Conservation (phyloP, 2,888 invertebrate genomes). For the Cremastobaeus sp. region DNA sequence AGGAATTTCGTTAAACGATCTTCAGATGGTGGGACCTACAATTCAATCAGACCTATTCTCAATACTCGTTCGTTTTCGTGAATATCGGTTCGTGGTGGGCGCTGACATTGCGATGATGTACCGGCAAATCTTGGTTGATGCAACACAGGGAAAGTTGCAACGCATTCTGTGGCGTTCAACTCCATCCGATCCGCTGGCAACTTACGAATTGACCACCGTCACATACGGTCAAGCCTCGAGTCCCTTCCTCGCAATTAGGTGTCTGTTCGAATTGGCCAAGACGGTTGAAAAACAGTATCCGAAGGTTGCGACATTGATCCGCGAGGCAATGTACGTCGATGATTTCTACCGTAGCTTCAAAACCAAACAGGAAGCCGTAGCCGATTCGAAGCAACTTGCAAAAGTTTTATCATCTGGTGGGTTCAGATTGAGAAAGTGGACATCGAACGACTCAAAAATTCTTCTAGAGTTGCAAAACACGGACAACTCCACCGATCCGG, state of each 20-base stretch:
- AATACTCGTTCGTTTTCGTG: neutral
- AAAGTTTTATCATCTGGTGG: neutral
- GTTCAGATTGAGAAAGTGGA: neutral
- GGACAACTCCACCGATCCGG: no score
- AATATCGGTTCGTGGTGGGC: neutral
- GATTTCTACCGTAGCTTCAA: neutral
- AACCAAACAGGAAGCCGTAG: neutral
- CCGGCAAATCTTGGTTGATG: neutral
- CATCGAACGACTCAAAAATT: neutral
- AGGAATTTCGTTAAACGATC: conserved; percentile 4
- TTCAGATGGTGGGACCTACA: neutral
- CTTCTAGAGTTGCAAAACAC: no score
- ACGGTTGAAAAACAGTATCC: neutral
- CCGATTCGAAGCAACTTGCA: neutral
- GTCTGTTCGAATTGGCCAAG: neutral
- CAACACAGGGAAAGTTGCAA: neutral
- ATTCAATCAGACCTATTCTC: neutral
- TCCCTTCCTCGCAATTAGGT: neutral
- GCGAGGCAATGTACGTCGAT: neutral
- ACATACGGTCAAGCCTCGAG: neutral
- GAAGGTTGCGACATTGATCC: neutral
- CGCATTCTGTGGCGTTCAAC: neutral
- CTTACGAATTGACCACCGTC: neutral
- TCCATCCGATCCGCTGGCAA: neutral
- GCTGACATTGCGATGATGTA: neutral